Conservation (phyloP, 2,113 vertebrate genomes). For the Equus przewalskii region DNA sequence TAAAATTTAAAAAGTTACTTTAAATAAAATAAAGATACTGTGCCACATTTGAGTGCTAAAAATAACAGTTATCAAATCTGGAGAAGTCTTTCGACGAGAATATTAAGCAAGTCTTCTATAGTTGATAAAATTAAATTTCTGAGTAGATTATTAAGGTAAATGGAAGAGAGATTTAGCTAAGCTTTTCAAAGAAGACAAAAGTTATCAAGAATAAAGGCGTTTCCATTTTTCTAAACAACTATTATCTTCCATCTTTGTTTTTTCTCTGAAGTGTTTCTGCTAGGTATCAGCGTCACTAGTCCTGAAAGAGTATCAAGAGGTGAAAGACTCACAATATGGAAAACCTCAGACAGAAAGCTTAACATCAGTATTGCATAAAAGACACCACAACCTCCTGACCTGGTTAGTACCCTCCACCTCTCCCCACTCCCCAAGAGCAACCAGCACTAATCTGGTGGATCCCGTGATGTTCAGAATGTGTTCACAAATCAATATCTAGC, state of each 20-base stretch:
- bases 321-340: conserved; percentile 47
- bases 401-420: conserved; percentile 60
- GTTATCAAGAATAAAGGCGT: conserved; percentile 52
- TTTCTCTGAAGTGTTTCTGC: conserved; percentile 52
- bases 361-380: conserved; percentile 74
- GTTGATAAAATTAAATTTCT: conserved; percentile 37
- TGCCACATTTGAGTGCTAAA: neutral
- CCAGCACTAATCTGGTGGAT: conserved; percentile 13
- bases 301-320: conserved; percentile 52
- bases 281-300: conserved; percentile 17
- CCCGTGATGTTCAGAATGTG: neutral
- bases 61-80: neutral
- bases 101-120: neutral
- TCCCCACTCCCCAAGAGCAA: neutral
- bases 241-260: conserved; percentile 71
- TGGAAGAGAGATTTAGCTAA: conserved; percentile 30
- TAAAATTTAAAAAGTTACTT: conserved; percentile 6
- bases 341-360: conserved; percentile 83
- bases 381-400: conserved; percentile 87
- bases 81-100: neutral
- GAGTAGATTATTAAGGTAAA: conserved; percentile 27
- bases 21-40: conserved; percentile 20
- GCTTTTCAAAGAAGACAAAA: conserved; percentile 41
- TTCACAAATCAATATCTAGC: neutral
- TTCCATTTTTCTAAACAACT: conserved; percentile 73